phyloP scores from a whole-genome alignment of 2,113 vertebrate genomes.

The Phylloscopus trochilus region DNA sequence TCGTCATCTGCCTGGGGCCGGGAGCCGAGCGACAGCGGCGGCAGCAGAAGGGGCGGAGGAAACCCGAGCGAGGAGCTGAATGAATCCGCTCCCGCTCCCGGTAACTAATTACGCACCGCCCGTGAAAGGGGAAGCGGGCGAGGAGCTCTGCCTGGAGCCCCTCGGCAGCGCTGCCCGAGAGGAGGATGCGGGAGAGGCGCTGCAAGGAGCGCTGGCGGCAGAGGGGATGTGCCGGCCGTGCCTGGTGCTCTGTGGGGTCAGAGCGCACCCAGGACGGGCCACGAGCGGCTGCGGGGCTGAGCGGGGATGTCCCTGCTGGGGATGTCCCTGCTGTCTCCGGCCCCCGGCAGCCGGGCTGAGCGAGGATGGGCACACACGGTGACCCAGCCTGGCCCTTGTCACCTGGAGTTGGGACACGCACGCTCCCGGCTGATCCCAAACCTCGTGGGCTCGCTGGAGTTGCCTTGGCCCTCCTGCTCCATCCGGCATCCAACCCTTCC shows the following conservation, averaged over 20 bases:
- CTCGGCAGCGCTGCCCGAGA: neutral
- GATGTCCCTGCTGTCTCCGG: neutral
- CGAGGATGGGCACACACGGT: accelerated
- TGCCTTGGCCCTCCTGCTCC: neutral
- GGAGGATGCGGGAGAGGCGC: neutral
- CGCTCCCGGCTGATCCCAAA: neutral
- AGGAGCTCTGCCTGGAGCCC: neutral
- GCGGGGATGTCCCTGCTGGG: neutral
- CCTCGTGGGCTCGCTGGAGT: accelerated
- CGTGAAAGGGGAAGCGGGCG: neutral
- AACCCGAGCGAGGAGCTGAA: neutral
- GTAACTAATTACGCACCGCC: neutral
- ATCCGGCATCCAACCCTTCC: neutral
- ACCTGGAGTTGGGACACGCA: accelerated
- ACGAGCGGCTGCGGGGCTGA: accelerated
- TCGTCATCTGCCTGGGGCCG: conserved; percentile 35
- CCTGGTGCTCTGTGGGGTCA: accelerated
- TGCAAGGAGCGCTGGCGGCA: neutral
- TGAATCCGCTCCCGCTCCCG: conserved; percentile 15
- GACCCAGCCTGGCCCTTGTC: neutral
- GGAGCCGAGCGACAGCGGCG: neutral
- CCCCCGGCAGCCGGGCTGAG: neutral
- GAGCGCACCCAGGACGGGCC: neutral
- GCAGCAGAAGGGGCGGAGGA: conserved; percentile 10
- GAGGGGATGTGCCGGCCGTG: accelerated